phyloP scores from a whole-genome alignment of 1,140 invertebrate genomes.

The Tribolium madens region DNA sequence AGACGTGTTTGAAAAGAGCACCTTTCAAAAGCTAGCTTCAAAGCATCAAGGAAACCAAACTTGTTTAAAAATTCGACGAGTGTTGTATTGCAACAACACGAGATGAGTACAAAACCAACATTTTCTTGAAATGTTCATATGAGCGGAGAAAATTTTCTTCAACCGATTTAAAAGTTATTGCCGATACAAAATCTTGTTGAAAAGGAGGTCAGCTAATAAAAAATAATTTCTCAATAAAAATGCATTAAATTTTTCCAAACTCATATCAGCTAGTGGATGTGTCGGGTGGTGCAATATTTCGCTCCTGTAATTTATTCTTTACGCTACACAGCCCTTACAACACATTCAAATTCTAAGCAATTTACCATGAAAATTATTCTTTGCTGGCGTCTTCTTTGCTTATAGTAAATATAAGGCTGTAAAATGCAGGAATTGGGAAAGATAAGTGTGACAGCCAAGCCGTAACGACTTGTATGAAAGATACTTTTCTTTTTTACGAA shows the following conservation, averaged over 20 bases:
- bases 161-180: constrained; percentile 14
- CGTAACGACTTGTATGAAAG: constrained; percentile 25
- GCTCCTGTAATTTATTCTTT: constrained; percentile 23
- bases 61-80: neutral
- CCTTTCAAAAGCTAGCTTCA: constrained; percentile 13
- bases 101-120: neutral
- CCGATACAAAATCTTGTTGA: neutral
- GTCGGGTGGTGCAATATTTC: constrained; percentile 3
- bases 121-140: neutral
- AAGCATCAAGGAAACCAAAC: constrained; percentile 5
- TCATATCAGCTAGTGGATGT: neutral
- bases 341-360: constrained; percentile 34
- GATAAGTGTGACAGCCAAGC: constrained; percentile 1
- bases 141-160: constrained; percentile 3
- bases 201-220: constrained; percentile 30
- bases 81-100: neutral
- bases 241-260: constrained; percentile 29
- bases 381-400: constrained; percentile 28
- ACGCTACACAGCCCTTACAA: constrained; percentile 17
- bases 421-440: constrained; percentile 25
- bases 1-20: constrained; percentile 37
- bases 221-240: constrained; percentile 35
- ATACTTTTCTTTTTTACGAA: constrained; percentile 7
- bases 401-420: constrained; percentile 25
- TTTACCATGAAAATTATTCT: constrained; percentile 36